Conservation (phyloP, 2,797 vertebrate species). For the Lacerta agilis region DNA sequence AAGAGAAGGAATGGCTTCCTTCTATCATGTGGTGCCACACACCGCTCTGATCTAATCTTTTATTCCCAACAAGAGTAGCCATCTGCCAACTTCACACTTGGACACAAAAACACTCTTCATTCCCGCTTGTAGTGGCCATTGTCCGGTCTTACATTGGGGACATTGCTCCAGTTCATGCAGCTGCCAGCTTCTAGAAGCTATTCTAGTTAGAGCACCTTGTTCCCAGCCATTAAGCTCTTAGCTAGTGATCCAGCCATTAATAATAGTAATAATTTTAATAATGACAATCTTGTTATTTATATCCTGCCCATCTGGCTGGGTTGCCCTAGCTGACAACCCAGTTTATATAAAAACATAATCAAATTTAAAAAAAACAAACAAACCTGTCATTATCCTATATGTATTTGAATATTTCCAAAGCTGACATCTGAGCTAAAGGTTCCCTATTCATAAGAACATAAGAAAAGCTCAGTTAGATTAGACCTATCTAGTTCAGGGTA, state of each 20-base stretch:
- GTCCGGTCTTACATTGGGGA: not conserved
- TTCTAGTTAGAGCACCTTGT: not conserved
- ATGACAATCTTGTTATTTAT: no score
- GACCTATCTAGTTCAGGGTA: no score
- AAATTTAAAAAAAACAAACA: no score
- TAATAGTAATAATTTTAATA: no score
- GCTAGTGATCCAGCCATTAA: not conserved
- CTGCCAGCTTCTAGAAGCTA: not conserved
- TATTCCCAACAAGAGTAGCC: not conserved
- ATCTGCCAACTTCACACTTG: not conserved
- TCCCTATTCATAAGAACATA: no score
- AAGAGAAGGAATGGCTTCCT: not conserved
- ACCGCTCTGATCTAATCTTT: not conserved
- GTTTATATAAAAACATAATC: no score
- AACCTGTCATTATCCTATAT: not conserved
- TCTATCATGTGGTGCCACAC: constrained; percentile 6
- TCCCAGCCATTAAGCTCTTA: not conserved
- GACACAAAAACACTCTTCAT: not conserved
- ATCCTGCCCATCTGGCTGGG: no score
- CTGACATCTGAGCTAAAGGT: no score
- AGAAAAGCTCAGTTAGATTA: no score
- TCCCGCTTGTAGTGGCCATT: not conserved
- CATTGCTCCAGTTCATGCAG: not conserved
- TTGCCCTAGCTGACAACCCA: no score
- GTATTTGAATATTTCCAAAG: not conserved